phyloP scores from a whole-genome alignment of 2,888 invertebrate genomes.

The Lasioglossum zephyrum region DNA sequence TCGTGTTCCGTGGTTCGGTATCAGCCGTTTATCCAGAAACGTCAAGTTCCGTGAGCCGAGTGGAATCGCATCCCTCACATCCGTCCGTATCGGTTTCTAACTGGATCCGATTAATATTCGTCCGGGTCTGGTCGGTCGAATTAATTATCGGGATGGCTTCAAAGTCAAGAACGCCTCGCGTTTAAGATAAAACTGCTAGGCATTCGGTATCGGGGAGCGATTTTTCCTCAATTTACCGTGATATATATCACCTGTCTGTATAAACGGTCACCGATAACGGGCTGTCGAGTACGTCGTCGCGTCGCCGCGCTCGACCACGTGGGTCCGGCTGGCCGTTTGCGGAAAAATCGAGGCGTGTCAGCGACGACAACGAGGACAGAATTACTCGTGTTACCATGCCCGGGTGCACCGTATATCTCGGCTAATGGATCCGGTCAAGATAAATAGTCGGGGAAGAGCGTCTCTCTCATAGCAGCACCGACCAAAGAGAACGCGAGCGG shows the following conservation, averaged over 20 bases:
- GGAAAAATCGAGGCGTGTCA: constrained; percentile 48
- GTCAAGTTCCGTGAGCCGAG: not conserved
- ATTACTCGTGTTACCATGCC: constrained; percentile 65
- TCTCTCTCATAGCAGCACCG: constrained; percentile 30
- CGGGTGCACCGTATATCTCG: constrained; percentile 51
- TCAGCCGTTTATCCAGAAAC: not conserved
- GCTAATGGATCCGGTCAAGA: constrained; percentile 70
- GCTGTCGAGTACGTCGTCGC: constrained; percentile 10
- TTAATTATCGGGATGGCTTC: constrained; percentile 40
- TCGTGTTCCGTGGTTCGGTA: not conserved
- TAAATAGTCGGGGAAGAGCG: constrained; percentile 62
- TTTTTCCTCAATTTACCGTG: constrained; percentile 53
- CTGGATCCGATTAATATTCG: constrained; percentile 42
- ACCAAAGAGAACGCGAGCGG: constrained; percentile 9
- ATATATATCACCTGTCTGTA: constrained; percentile 47
- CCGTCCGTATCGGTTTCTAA: not conserved
- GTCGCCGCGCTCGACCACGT: constrained; percentile 11
- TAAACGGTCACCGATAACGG: constrained; percentile 58
- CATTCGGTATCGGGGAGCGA: constrained; percentile 7
- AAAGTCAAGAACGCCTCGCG: not conserved
- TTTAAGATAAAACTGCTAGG: constrained; percentile 49
- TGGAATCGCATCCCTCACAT: not conserved
- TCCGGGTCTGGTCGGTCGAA: constrained; percentile 24
- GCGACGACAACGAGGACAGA: constrained; percentile 50
- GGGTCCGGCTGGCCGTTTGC: constrained; percentile 3